These are phyloP conservation scores for Apodemus speciosus DNA, from an alignment of 2,113 vertebrate genomes.

Conservation along the genomic window DNA sequence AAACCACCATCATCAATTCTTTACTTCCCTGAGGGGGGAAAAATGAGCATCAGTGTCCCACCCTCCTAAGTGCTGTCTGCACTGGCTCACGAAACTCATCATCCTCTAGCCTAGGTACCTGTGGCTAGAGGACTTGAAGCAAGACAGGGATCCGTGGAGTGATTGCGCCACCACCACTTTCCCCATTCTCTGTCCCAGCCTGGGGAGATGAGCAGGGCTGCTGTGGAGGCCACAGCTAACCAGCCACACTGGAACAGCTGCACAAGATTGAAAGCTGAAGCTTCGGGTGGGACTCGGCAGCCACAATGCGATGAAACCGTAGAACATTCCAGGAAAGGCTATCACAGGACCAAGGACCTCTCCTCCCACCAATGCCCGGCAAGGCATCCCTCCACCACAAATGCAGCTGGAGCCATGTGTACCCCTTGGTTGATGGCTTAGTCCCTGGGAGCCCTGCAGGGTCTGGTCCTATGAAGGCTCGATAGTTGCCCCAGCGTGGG, in stretches of 20 bases:
- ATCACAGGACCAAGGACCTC: too few species aligned
- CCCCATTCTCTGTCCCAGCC: background rate
- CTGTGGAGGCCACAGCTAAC: background rate
- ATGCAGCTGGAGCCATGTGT: too few species aligned
- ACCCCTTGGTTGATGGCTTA: too few species aligned
- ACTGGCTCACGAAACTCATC: accelerated
- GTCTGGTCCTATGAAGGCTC: too few species aligned
- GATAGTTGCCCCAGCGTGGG: too few species aligned
- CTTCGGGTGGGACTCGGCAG: background rate
- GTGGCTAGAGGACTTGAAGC: background rate
- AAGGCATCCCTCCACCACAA: too few species aligned
- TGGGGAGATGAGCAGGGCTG: background rate
- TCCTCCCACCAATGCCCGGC: too few species aligned
- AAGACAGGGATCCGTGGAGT: background rate
- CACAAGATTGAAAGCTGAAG: background rate
- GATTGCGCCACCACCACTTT: background rate
- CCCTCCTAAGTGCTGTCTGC: background rate
- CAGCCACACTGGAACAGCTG: background rate
- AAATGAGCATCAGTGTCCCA: background rate
- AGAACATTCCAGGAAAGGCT: background rate
- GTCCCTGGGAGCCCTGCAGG: too few species aligned
- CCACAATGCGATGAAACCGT: background rate
- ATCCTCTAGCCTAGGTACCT: background rate
- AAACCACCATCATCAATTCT: too few species aligned
- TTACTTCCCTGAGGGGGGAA: background rate